Evolutionary conservation across 2,888 invertebrate species (phyloP).

Genomic region (Protodeltote pygarga): DNA sequence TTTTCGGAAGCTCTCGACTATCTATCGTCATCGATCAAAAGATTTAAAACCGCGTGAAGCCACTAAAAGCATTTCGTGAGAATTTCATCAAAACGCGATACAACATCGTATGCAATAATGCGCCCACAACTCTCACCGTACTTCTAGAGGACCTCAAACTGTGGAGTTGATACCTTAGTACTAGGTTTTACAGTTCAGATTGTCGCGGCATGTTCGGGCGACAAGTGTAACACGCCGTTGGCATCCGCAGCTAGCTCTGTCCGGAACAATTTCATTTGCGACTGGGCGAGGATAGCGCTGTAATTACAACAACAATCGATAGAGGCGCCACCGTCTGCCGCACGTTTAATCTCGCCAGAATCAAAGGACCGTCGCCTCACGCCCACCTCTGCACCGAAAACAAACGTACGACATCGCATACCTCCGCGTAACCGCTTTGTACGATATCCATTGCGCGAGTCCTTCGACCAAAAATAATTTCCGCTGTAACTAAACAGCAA

Average conservation of each 20-base stretch:
- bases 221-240: conserved; percentile 77
- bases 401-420: conserved; percentile 53
- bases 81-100: conserved; percentile 66
- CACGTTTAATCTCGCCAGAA: conserved; percentile 87
- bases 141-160: conserved; percentile 19
- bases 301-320: conserved; percentile 88
- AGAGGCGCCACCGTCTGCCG: conserved; percentile 87
- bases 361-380: conserved; percentile 85
- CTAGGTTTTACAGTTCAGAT: conserved; percentile 65
- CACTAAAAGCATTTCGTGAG: conserved; percentile 61
- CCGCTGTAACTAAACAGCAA: conserved; percentile 42
- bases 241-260: conserved; percentile 82
- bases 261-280: conserved; percentile 87
- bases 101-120: conserved; percentile 62
- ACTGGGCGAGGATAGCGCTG: conserved; percentile 86
- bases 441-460: conserved; percentile 56
- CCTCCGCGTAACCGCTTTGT: conserved; percentile 22
- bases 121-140: conserved; percentile 37
- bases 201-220: conserved; percentile 55
- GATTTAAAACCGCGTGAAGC: conserved; percentile 33
- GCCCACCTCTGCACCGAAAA: conserved; percentile 70
- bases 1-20: too few relatives aligned
- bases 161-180: conserved; percentile 43
- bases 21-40: conserved; percentile 28
- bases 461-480: not conserved